Evolutionary conservation across 2,113 vertebrate genomes (phyloP).

Genomic region (Piaya cayana): DNA sequence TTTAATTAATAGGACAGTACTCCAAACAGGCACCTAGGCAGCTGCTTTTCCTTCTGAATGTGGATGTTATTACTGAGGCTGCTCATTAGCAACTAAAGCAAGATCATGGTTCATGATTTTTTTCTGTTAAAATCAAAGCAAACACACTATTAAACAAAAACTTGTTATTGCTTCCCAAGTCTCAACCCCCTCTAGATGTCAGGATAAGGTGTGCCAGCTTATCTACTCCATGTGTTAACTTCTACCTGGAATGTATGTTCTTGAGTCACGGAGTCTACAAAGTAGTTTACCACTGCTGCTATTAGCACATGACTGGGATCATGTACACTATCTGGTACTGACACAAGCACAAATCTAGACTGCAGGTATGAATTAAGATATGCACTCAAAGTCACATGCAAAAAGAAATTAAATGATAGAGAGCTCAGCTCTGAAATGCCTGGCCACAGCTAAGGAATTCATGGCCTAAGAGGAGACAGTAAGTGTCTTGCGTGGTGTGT

Average conservation of each 20-base stretch:
- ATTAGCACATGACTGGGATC: not conserved
- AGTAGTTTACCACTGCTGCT: not conserved
- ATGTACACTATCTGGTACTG: not conserved
- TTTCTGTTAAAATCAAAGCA: not conserved
- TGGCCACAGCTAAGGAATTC: not conserved
- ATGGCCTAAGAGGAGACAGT: not conserved
- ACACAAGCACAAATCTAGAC: not conserved
- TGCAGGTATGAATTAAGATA: not conserved
- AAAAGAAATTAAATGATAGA: not conserved
- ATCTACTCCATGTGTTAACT: not conserved
- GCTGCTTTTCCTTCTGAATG: not conserved
- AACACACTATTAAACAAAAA: not conserved
- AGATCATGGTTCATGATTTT: not conserved
- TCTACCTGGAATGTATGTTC: not conserved
- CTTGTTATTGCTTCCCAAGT: not conserved
- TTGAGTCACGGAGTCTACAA: not conserved
- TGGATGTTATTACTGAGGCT: not conserved
- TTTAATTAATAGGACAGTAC: not conserved
- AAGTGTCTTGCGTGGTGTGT: not conserved
- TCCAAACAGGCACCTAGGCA: not conserved
- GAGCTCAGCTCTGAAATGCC: not conserved
- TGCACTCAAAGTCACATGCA: accelerated
- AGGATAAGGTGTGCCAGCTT: not conserved
- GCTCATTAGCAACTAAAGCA: not conserved
- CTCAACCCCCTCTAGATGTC: not conserved